Evolutionary conservation across 2,113 vertebrate species (phyloP), one percentile per base, ranked within the genome.

Genomic region (Rana temporaria): DNA sequence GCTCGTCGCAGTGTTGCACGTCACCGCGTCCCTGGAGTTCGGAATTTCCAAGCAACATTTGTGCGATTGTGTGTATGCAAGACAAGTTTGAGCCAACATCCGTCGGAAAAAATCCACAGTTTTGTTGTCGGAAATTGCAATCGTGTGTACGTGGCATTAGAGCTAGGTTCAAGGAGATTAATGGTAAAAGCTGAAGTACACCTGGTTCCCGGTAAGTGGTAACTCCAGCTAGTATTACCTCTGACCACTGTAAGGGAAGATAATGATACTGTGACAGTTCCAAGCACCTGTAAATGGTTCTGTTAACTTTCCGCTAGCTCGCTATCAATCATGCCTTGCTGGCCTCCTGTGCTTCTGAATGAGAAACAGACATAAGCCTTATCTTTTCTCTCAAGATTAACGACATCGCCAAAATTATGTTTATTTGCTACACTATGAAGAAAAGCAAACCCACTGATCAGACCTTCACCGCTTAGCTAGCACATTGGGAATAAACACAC

Each of bases 371-470:
- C 55, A 60, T 55, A 42, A 76, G 67, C 57, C 72, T 83, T 76
- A 83, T 83, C 81, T 76, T 76, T 63, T 59, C 26, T 75, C 52
- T 56, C 11, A 76, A 83, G 81, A 83, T 83, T 68, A 83, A 83
- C 22, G 81, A 83, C 72, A 75, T 24, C 68, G 71, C 34, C 70
- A 53, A 67, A 83, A 83, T 83, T 34, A 19, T 68, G 64, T 75
- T 83, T 76, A 76, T 67, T 68, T 68, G 52, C 55, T 67, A 56
- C 80, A 42, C 30, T 20, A 56, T 57, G 65, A 16, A 34, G 30
- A 18, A 26, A 80, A 56, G 67, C 66, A 70, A 38, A 68, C 19
- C 32, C 64, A 48, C 24, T 14, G 52, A 76, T 68, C 81, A 20
- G 59, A 42, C 52, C 55, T 64, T 22, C 52, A 12, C 12, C 59